phyloP scores from a whole-genome alignment of 2,113 vertebrate species.

The mouse (Mus musculus) region DNA sequence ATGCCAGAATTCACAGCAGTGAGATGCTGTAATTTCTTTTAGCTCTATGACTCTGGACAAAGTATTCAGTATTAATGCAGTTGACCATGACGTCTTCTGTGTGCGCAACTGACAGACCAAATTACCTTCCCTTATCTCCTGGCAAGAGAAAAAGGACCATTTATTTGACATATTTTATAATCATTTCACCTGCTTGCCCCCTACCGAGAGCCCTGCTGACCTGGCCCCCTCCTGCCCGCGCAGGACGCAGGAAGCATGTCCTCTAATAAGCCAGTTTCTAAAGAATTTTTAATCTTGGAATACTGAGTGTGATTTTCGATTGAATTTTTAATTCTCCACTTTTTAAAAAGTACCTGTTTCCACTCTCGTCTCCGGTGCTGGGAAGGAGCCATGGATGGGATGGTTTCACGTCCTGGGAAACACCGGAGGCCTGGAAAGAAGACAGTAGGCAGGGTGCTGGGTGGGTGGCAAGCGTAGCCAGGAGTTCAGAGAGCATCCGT shows the following conservation, averaged over 20 bases:
- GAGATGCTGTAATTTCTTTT: slow-evolving; percentile 78
- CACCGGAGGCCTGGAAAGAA: background rate
- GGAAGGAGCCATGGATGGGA: background rate
- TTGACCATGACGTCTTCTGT: slow-evolving; percentile 80
- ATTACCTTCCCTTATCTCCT: slow-evolving; percentile 83
- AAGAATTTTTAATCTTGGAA: slow-evolving; percentile 76
- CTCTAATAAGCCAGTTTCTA: slow-evolving; percentile 68
- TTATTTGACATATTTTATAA: slow-evolving; percentile 82
- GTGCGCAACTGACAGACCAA: slow-evolving; percentile 77
- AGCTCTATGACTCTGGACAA: slow-evolving; percentile 78
- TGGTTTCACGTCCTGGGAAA: background rate
- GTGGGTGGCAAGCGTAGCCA: rapidly evolving
- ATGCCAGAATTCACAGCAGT: slow-evolving; percentile 74
- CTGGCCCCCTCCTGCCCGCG: background rate
- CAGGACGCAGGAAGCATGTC: background rate
- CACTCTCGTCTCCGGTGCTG: background rate
- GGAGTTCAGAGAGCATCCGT: background rate
- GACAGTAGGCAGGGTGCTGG: background rate
- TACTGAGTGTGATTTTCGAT: slow-evolving; percentile 57
- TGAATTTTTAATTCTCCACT: slow-evolving; percentile 74
- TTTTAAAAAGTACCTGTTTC: slow-evolving; percentile 40
- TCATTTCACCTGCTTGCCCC: slow-evolving; percentile 82
- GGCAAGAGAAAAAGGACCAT: slow-evolving; percentile 77
- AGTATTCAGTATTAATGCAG: slow-evolving; percentile 82
- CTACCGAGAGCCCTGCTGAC: slow-evolving; percentile 48